Evolutionary conservation across 2,113 vertebrate genomes (phyloP).

Genomic region (Formicarius rufipectus): DNA sequence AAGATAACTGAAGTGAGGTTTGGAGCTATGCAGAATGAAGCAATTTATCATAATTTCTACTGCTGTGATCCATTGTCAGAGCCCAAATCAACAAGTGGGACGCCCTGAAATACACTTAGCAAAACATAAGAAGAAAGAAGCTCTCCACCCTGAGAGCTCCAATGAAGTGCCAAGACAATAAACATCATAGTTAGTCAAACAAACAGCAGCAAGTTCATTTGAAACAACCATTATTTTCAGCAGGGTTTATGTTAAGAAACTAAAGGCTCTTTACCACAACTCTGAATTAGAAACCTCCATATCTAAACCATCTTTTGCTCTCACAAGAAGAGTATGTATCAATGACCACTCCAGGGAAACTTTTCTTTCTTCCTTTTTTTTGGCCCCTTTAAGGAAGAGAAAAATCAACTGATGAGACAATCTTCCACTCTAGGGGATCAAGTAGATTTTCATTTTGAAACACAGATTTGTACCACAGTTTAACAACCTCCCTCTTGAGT

Average conservation of each 20-base stretch:
- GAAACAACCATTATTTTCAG: not conserved
- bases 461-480: not conserved
- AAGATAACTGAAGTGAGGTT: not conserved
- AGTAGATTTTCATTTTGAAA: not conserved
- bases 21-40: not conserved
- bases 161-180: not conserved
- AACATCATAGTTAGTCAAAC: not conserved
- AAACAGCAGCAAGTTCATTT: not conserved
- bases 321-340: not conserved
- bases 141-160: not conserved
- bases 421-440: not conserved
- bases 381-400: not conserved
- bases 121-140: not conserved
- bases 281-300: not conserved
- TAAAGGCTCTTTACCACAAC: not conserved
- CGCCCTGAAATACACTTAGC: not conserved
- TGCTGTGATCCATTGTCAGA: not conserved
- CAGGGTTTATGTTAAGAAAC: not conserved
- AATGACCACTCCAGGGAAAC: not conserved
- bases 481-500: not conserved
- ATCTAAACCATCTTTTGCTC: not conserved
- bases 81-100: not conserved
- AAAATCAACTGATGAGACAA: not conserved
- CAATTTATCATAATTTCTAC: not conserved
- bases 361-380: no score